phyloP scores from a whole-genome alignment of 2,113 vertebrate species.

The Corythornis cristatus region DNA sequence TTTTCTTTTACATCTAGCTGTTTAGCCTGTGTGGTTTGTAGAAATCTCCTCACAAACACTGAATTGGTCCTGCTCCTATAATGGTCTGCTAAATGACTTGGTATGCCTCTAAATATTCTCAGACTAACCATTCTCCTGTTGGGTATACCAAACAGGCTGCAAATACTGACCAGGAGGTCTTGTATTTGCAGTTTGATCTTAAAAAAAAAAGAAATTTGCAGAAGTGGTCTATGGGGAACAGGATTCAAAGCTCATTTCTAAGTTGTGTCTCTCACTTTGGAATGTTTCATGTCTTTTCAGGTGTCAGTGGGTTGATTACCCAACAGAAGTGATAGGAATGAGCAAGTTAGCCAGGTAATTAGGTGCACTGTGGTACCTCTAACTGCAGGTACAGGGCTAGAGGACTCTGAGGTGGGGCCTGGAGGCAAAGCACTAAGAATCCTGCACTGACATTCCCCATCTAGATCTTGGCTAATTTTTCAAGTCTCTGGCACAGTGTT shows the following conservation, averaged over 20 bases:
- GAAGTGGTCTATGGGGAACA: background rate
- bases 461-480: background rate
- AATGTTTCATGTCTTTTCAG: slow-evolving; percentile 58
- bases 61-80: background rate
- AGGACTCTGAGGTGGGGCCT: slow-evolving; percentile 35
- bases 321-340: slow-evolving; percentile 64
- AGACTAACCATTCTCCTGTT: background rate
- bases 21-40: slow-evolving; percentile 20
- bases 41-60: background rate
- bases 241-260: background rate
- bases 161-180: background rate
- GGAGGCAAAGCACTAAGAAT: background rate
- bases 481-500: slow-evolving; percentile 34
- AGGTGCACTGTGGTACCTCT: slow-evolving; percentile 17
- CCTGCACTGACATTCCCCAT: background rate
- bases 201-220: background rate
- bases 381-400: slow-evolving; percentile 1
- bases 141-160: background rate
- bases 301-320: slow-evolving; percentile 68
- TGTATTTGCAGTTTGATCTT: background rate
- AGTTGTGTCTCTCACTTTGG: background rate
- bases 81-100: background rate
- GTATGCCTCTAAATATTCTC: background rate
- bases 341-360: slow-evolving; percentile 65
- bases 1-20: background rate